phyloP scores from a whole-genome alignment of 2,797 vertebrate species.

The Epinephelus awoara region DNA sequence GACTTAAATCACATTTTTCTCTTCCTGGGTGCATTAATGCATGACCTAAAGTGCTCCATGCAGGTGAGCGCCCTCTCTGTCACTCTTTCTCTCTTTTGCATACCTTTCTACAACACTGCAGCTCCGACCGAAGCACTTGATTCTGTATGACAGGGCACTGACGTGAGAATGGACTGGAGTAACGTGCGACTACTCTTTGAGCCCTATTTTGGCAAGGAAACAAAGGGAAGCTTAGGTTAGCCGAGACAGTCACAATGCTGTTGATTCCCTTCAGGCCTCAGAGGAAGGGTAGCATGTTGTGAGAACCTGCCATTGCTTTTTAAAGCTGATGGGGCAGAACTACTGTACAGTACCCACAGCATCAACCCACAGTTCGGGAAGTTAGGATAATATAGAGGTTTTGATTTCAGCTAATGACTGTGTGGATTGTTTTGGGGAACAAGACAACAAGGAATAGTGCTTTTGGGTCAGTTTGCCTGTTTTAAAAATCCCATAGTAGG shows the following conservation, averaged over 20 bases:
- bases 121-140: conserved; percentile 41
- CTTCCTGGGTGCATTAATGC: background rate
- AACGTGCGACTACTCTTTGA: conserved; percentile 65
- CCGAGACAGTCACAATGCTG: conserved; percentile 73
- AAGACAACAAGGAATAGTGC: background rate
- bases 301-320: conserved; percentile 75
- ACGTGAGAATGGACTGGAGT: conserved; percentile 70
- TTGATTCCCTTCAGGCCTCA: conserved; percentile 65
- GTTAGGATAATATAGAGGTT: conserved; percentile 6
- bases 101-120: conserved; percentile 37
- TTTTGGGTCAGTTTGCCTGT: background rate
- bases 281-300: conserved; percentile 68
- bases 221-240: conserved; percentile 76
- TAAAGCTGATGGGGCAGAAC: conserved; percentile 62
- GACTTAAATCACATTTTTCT: conserved; percentile 15
- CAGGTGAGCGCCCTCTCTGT: conserved; percentile 34
- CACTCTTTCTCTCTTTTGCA: conserved; percentile 24
- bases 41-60: background rate
- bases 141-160: conserved; percentile 68
- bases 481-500: background rate
- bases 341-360: conserved; percentile 37
- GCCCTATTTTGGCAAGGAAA: conserved; percentile 72
- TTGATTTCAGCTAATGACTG: conserved; percentile 11
- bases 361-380: background rate
- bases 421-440: conserved; percentile 8